Base-by-base conservation (phyloP, 2,888 invertebrate genomes). In the Dorcus parallelipipedus region DNA sequence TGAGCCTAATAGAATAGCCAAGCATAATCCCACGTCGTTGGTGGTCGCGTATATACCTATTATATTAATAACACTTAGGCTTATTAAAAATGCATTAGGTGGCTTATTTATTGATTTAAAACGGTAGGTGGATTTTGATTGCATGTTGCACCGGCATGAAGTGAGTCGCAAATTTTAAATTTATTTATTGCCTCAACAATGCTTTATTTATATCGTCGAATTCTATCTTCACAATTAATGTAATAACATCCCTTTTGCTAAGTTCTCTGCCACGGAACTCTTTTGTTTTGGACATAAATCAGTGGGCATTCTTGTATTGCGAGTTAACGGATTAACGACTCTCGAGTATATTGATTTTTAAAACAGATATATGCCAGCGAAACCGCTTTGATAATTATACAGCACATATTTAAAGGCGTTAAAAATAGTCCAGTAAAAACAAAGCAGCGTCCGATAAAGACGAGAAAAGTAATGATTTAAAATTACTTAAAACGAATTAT, bases 31-130 rank as follows among this genome's bases (percentile, higher is more conserved):
- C 59, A 54, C 75, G 59, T 70, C 76, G 76, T 76, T 75, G 76
- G 76, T 76, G 76, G 76, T 76, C 76, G 73, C 61, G 68, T 61
- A 71, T 69, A 71, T 70, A 67, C 72, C 71, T 75, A 76, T 76
- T 76, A 76, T 75, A 75, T 75, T 74, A 76, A 76, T 76, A 76
- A 75, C 76, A 75, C 75, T 75, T 72, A 66, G 69, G 69, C 74
- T 74, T 75, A 75, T 75, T 75, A 76, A 76, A 76, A 75, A 76
- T 75, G 74, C 76, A 75, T 75, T 75, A 74, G 71, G 67, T 72
- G 67, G 72, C 69, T 74, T 73, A 75, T 75, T 76, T 75, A 75
- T 76, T 73, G 75, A 74, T 74, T 74, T 73, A 71, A 73, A 75
- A 72, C 72, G 71, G 73, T 74, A 72, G 73, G 73, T 70, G 69